phyloP scores from a whole-genome alignment of 2,888 invertebrate genomes.

The Drosophila rellima region DNA sequence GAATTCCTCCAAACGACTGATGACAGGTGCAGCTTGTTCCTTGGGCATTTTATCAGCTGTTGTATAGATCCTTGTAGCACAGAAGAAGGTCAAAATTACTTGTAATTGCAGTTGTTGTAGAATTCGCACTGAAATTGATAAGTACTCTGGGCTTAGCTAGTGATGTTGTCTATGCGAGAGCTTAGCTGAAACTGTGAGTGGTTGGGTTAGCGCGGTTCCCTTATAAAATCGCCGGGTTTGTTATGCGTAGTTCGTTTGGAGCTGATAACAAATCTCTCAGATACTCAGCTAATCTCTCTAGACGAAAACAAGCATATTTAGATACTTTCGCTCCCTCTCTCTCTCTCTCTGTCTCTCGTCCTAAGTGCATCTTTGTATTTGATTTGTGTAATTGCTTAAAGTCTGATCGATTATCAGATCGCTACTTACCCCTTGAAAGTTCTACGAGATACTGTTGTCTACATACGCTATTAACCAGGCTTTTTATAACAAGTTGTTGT shows the following conservation, averaged over 20 bases:
- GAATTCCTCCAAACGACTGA: constrained; percentile 80
- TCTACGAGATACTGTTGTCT: constrained; percentile 17
- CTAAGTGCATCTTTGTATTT: background rate
- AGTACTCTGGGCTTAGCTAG: background rate
- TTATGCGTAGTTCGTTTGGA: constrained; percentile 28
- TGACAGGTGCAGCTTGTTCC: constrained; percentile 76
- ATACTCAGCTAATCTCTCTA: constrained; percentile 6
- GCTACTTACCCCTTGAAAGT: constrained; percentile 14
- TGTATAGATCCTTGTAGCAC: constrained; percentile 6
- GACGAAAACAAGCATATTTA: constrained; percentile 4
- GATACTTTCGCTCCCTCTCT: background rate
- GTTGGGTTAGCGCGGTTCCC: constrained; percentile 16
- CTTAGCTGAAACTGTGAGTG: constrained; percentile 39
- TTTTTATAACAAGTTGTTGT: constrained; percentile 50
- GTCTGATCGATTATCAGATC: constrained; percentile 4
- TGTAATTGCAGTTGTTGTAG: constrained; percentile 6
- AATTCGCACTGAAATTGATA: constrained; percentile 21
- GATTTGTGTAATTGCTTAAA: constrained; percentile 1
- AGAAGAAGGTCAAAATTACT: constrained; percentile 17
- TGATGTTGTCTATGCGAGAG: constrained; percentile 16
- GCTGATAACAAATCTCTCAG: constrained; percentile 44
- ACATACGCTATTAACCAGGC: constrained; percentile 2
- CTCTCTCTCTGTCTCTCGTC: constrained; percentile 1
- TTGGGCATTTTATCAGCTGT: constrained; percentile 73
- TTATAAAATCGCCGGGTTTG: constrained; percentile 42